Evolutionary conservation across 2,888 invertebrate species (phyloP).

Genomic region (Alentia gelatinosa): DNA sequence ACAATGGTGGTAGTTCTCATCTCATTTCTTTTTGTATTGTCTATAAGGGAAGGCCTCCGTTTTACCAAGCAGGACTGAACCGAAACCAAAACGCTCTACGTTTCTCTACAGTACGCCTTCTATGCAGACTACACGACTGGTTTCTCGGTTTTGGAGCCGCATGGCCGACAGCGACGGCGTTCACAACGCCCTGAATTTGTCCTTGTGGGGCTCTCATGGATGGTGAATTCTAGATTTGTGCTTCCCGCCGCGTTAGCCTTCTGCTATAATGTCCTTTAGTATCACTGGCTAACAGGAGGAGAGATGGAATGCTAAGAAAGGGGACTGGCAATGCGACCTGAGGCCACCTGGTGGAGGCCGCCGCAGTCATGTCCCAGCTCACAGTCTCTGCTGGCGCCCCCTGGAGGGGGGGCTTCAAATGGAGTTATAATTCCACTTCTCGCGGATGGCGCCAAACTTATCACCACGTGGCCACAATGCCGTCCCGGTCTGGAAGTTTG

Average conservation of each 20-base stretch:
- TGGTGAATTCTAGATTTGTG: not conserved
- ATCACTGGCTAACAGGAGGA: constrained; percentile 40
- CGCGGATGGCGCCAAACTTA: not conserved
- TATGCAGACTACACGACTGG: not conserved
- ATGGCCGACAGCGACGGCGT: no score
- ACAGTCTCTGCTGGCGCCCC: not conserved
- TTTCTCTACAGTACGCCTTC: not conserved
- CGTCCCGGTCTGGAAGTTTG: constrained; percentile 40
- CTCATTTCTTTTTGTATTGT: not conserved
- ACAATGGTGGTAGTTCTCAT: not conserved
- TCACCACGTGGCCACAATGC: constrained; percentile 44
- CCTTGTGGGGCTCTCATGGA: not conserved
- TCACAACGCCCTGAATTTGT: no score
- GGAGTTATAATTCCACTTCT: not conserved
- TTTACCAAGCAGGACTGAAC: constrained; percentile 7
- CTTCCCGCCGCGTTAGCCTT: not conserved
- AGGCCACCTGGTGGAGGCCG: not conserved
- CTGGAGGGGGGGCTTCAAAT: not conserved
- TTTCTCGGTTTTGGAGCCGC: no score
- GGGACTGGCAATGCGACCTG: not conserved
- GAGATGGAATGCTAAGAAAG: constrained; percentile 27
- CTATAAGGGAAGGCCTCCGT: constrained; percentile 19
- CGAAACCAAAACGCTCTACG: not conserved
- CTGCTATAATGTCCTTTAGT: not conserved
- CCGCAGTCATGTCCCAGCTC: not conserved